A percentile compares a stretch with the other conserved stretches of the same genome.
These are phyloP conservation scores for Clarias gariepinus DNA, from an alignment of 2,113 vertebrate species.

Conservation along the genomic window DNA sequence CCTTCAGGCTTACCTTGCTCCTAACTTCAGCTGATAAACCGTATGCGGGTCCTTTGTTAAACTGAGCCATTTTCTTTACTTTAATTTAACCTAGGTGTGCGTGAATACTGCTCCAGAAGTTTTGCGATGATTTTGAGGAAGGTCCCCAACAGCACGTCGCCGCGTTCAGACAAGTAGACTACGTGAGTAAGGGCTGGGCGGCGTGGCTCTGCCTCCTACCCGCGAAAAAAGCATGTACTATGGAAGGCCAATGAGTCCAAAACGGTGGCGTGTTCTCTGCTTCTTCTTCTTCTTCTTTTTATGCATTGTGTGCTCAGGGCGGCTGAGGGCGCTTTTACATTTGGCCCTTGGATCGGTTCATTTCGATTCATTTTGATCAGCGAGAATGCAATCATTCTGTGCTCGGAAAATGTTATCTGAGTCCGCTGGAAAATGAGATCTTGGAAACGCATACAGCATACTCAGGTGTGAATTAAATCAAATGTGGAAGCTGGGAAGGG, in stretches of 20 bases:
- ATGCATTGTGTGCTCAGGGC: too few species aligned
- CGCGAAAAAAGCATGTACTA: neutral
- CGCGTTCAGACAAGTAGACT: neutral
- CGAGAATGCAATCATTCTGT: too few species aligned
- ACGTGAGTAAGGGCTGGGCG: constrained; percentile 23
- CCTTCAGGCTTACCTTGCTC: constrained; percentile 74
- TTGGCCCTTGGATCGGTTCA: too few species aligned
- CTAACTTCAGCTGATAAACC: constrained; percentile 83
- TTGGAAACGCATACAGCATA: too few species aligned
- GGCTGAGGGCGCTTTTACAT: too few species aligned
- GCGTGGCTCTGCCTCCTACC: constrained; percentile 13
- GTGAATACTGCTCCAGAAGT: neutral
- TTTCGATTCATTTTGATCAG: too few species aligned
- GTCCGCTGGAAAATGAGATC: too few species aligned
- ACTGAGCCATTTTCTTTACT: constrained; percentile 72
- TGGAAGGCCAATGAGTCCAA: constrained; percentile 23
- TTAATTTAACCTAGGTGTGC: neutral
- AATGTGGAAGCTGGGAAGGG: too few species aligned
- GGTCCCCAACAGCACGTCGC: neutral
- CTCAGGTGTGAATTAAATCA: too few species aligned
- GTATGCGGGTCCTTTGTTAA: constrained; percentile 84
- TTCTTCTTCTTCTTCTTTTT: neutral
- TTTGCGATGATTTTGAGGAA: neutral
- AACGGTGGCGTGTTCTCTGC: neutral
- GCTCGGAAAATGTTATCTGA: too few species aligned